Percentiles rank a stretch among this genome's conserved stretches.
phyloP scores from a whole-genome alignment of 2,113 vertebrate genomes.

The Manacus vitellinus region DNA sequence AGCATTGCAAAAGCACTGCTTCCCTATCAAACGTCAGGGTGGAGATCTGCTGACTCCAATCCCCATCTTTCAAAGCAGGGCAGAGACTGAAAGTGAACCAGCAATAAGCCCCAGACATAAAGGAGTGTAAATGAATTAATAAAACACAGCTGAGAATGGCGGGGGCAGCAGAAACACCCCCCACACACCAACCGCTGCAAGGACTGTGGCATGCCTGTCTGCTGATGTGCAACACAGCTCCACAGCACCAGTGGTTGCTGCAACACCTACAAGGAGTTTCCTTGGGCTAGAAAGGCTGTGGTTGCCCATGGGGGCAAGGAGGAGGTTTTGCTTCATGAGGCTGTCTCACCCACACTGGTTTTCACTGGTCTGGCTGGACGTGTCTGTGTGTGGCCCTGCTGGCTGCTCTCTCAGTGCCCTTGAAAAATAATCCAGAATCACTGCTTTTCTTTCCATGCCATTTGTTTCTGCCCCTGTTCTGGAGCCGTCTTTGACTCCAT shows the following conservation, averaged over 20 bases:
- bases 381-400: background rate
- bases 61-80: background rate
- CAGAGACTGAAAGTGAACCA: background rate
- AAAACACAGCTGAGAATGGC: background rate
- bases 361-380: background rate
- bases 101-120: background rate
- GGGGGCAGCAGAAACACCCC: background rate
- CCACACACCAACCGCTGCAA: fast-evolving
- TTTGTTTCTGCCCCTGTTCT: background rate
- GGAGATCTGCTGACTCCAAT: background rate
- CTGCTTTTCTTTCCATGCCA: background rate
- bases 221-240: background rate
- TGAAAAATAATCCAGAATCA: background rate
- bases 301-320: background rate
- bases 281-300: background rate
- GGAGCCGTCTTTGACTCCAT: background rate
- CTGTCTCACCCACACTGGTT: background rate
- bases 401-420: background rate
- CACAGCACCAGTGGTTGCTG: background rate
- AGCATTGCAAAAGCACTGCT: background rate
- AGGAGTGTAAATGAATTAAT: background rate
- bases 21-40: background rate
- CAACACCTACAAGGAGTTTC: background rate
- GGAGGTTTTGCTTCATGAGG: background rate
- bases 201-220: fast-evolving